Evolutionary conservation across 2,888 invertebrate genomes (phyloP), one percentile per base, ranked within the genome.

Genomic region (Pachycephus smyrnensis): DNA sequence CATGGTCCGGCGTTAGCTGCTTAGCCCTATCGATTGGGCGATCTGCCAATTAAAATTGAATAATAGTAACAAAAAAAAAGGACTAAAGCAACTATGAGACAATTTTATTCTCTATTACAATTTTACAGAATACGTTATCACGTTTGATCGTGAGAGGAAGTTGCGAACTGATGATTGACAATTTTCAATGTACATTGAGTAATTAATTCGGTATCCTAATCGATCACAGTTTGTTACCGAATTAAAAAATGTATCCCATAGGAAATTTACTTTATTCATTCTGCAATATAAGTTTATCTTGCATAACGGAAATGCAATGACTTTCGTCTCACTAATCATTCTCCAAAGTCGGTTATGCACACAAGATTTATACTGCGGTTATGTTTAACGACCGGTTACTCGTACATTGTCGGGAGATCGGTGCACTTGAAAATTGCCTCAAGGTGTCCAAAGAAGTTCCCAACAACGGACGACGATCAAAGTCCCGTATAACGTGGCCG

Each of bases 1-100:
- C 86, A 88, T 83, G 75, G 73, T 73, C 78, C 55, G 55, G 55
- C 23, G 55, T 23, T 2, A 23, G 23, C 9, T 9, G 55, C 55
- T 23, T 9, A 55, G 23, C 55, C 55, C 55, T 23, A 55, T 55
- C 55, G 55, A 55, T 55, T 9, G 55, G 55, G 55, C 55, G 55
- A 55, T 55, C 55, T 55, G 55, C 55, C 55, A 55, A 55, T 55
- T 9, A 55, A 23, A 55, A 55, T 55, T 23, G 55, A 55, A 55
- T 55, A 55, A 55, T 23, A 23, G 55, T 55, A 55, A 2, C 23
- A 6, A 9, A 6, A 9, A 55, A 55, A 55, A 55, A 23, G 2
- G 40, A 55, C 9, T 1, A 9, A 1, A 55, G 0, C 23, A 55
- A 55, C 0, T 55, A 1, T 55, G 23, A 23, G 40, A 6, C 23